A percentile compares a stretch with the other conserved stretches of the same genome.
Conservation (phyloP, 2,113 vertebrate species). For the Protobothrops flavoviridis region DNA sequence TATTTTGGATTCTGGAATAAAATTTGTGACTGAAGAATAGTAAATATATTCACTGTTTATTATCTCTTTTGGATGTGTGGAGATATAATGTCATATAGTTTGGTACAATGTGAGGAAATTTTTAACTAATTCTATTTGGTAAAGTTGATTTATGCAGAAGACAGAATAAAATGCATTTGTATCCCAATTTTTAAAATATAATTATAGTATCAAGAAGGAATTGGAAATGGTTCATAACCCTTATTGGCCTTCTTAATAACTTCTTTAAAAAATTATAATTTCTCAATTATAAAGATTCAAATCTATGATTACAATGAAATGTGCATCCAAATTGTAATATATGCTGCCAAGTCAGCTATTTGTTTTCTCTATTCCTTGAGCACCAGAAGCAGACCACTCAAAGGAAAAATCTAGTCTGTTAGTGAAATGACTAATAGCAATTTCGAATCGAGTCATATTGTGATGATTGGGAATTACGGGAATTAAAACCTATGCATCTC, state of each 20-base stretch:
- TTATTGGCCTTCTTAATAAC: not conserved
- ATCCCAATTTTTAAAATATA: not conserved
- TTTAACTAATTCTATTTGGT: not conserved
- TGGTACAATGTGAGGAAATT: not conserved
- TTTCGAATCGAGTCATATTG: not conserved
- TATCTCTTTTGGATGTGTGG: not conserved
- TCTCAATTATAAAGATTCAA: not conserved
- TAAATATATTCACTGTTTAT: not conserved
- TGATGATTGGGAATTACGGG: not conserved
- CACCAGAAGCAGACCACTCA: not conserved
- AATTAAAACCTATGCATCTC: not conserved
- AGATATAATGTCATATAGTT: not conserved
- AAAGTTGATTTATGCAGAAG: not conserved
- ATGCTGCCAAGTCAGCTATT: not conserved
- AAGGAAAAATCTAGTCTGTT: not conserved
- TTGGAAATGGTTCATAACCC: not conserved
- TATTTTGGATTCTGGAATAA: not conserved
- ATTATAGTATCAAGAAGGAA: not conserved
- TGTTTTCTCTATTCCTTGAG: not conserved
- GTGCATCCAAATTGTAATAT: not conserved
- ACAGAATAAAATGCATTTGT: not conserved
- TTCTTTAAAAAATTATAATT: not conserved
- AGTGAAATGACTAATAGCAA: not conserved
- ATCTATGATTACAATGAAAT: not conserved
- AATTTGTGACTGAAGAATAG: not conserved